A percentile compares a stretch with the other conserved stretches of the same genome.
phyloP scores from a whole-genome alignment of 1,140 invertebrate genomes.

The Dreissena rostriformis region DNA sequence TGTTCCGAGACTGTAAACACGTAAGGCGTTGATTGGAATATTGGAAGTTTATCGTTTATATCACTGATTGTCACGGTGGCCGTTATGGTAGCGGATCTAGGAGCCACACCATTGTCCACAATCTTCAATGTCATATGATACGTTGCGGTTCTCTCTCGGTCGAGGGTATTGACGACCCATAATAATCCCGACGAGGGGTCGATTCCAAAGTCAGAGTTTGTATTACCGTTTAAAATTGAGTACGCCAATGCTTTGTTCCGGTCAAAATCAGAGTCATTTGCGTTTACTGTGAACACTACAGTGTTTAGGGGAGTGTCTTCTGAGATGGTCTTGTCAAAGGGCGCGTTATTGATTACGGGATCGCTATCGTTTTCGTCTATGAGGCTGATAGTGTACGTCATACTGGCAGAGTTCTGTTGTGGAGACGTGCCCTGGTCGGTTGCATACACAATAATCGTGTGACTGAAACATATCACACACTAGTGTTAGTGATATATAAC shows the following conservation, averaged over 20 bases:
- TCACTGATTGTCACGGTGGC: slow-evolving; percentile 64
- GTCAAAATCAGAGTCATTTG: slow-evolving; percentile 66
- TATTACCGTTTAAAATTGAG: slow-evolving; percentile 64
- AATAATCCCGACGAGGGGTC: slow-evolving; percentile 63
- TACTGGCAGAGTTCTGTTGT: slow-evolving; percentile 60
- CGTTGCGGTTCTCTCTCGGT: slow-evolving; percentile 60
- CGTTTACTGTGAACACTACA: slow-evolving; percentile 63
- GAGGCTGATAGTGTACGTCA: slow-evolving; percentile 63
- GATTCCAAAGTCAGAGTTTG: slow-evolving; percentile 61
- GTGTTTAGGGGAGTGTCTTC: slow-evolving; percentile 65
- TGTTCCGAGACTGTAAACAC: slow-evolving; percentile 58
- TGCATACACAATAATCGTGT: slow-evolving; percentile 59
- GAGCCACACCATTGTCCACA: slow-evolving; percentile 59
- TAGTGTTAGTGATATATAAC: too few relatives aligned
- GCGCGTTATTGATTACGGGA: slow-evolving; percentile 61
- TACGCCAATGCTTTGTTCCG: slow-evolving; percentile 65
- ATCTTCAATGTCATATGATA: slow-evolving; percentile 62
- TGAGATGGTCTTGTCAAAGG: slow-evolving; percentile 60
- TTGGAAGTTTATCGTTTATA: slow-evolving; percentile 70
- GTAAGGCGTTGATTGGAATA: slow-evolving; percentile 54
- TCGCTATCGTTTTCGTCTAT: slow-evolving; percentile 67
- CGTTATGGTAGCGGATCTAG: slow-evolving; percentile 49
- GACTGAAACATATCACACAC: slow-evolving; percentile 43
- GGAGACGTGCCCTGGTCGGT: slow-evolving; percentile 55
- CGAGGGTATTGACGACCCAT: slow-evolving; percentile 59